These are phyloP conservation scores for Lagopus leucura DNA, from an alignment of 2,113 vertebrate species.

Conservation along the genomic window DNA sequence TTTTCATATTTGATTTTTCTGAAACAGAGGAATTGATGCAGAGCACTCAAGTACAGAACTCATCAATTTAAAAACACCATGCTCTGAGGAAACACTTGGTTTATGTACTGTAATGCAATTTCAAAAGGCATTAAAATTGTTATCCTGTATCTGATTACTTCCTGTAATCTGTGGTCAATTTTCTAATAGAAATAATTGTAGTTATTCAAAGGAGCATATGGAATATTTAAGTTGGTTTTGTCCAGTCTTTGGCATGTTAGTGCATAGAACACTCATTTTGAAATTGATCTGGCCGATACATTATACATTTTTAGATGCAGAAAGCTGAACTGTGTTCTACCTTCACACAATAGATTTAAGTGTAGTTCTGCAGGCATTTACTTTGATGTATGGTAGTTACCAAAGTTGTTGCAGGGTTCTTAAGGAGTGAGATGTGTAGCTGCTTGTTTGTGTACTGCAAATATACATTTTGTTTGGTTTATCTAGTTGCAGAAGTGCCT, in stretches of 20 bases:
- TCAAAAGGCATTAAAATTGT: not conserved
- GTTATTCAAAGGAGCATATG: not conserved
- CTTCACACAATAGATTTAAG: not conserved
- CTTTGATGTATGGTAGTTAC: not conserved
- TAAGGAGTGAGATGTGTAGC: not conserved
- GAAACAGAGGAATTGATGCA: not conserved
- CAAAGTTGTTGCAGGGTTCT: not conserved
- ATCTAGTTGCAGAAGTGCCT: not conserved
- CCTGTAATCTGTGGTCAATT: not conserved
- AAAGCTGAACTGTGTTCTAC: not conserved
- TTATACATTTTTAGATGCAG: not conserved
- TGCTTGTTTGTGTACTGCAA: not conserved
- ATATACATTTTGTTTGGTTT: not conserved
- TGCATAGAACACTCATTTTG: not conserved
- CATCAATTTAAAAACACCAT: not conserved
- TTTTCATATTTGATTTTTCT: not conserved
- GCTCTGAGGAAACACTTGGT: not conserved
- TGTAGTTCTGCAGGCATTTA: not conserved
- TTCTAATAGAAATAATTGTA: not conserved
- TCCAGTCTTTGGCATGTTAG: conserved; percentile 9
- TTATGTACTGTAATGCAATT: not conserved
- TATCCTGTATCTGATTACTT: not conserved
- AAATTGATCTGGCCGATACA: not conserved
- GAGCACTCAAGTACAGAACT: not conserved
- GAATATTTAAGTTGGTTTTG: not conserved